phyloP scores from a whole-genome alignment of 2,888 invertebrate genomes.

The Rhaphigaster nebulosa region DNA sequence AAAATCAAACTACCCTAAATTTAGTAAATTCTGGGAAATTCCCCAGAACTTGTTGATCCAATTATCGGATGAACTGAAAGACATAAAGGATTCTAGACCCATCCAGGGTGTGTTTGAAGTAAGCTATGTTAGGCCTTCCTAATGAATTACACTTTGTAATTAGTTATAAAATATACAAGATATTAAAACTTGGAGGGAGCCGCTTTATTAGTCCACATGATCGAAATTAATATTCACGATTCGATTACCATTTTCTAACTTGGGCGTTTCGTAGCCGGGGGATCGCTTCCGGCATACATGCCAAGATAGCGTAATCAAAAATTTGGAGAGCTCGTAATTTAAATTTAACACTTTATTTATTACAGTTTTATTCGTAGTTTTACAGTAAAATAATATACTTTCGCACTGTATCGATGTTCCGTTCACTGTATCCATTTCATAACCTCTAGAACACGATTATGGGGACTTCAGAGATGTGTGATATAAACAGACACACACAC shows the following conservation, averaged over 20 bases:
- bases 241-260: slow-evolving; percentile 34
- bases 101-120: not conserved
- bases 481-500: no score
- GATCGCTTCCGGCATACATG: not conserved
- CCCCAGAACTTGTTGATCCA: not conserved
- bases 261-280: not conserved
- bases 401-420: no score
- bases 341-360: no score
- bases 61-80: not conserved
- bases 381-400: no score
- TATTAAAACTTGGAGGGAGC: slow-evolving; percentile 2
- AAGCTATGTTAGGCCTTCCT: not conserved
- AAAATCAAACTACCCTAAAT: no score
- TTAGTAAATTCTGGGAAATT: no score
- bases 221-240: slow-evolving; percentile 12
- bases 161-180: slow-evolving; percentile 42
- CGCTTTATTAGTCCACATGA: not conserved
- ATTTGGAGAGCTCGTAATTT: no score
- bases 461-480: no score
- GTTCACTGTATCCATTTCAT: no score
- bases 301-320: not conserved
- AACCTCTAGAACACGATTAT: no score
- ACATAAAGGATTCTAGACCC: not conserved
- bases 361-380: no score
- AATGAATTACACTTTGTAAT: slow-evolving; percentile 12